These are phyloP conservation scores for Drosophila maculinotata DNA, from an alignment of 2,888 invertebrate species.

Conservation along the genomic window DNA sequence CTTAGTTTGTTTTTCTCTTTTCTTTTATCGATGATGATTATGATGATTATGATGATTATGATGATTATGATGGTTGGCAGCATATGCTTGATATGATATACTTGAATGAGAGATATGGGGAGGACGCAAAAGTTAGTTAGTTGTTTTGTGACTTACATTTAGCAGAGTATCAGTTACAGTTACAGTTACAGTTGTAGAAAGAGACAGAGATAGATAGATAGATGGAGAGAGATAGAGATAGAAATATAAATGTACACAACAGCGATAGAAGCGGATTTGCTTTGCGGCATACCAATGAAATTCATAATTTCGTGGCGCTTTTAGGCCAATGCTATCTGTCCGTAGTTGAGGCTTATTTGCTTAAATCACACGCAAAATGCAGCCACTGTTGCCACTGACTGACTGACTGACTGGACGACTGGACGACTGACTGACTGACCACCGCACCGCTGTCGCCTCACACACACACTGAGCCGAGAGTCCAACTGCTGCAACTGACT, in stretches of 20 bases:
- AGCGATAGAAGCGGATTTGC: conserved; percentile 1
- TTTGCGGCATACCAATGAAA: conserved; percentile 85
- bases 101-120: too few species aligned
- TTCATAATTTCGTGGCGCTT: conserved; percentile 86
- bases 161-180: conserved; percentile 45
- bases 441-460: conserved; percentile 47
- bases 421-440: conserved; percentile 50
- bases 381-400: conserved; percentile 52
- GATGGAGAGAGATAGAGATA: conserved; percentile 34
- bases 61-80: too few species aligned
- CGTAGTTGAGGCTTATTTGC: conserved; percentile 65
- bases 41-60: too few species aligned
- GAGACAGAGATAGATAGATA: conserved; percentile 39
- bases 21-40: too few species aligned
- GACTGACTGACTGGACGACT: conserved; percentile 6
- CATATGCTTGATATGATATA: conserved; percentile 2
- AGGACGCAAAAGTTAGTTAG: conserved; percentile 9
- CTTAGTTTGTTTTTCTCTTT: conserved; percentile 13
- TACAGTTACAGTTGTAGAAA: conserved; percentile 35
- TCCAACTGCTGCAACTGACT: conserved; percentile 57
- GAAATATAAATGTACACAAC: conserved; percentile 32
- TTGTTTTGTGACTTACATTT: conserved; percentile 64
- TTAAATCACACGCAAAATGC: conserved; percentile 33
- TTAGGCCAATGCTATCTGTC: conserved; percentile 85
- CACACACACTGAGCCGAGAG: conserved; percentile 45